phyloP scores from a whole-genome alignment of 2,888 invertebrate species.

The Orthosia incerta region DNA sequence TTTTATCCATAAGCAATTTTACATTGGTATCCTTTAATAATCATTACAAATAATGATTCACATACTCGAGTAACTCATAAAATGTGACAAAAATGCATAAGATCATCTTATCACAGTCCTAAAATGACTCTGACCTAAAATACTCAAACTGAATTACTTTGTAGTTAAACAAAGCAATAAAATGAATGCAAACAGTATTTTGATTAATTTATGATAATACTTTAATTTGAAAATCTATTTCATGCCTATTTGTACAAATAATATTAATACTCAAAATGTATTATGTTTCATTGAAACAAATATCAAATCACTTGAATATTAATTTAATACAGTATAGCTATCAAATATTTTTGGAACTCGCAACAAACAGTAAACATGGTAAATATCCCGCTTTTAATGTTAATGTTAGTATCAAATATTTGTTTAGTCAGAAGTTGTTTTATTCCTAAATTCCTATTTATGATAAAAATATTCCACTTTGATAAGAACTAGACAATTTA shows the following conservation, averaged over 20 bases:
- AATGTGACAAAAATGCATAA: not conserved
- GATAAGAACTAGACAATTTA: constrained; percentile 7
- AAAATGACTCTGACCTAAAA: not conserved
- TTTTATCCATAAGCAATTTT: not conserved
- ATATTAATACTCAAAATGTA: too few species aligned
- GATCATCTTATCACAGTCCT: not conserved
- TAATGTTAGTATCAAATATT: not conserved
- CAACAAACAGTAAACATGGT: too few species aligned
- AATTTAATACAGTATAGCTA: not conserved
- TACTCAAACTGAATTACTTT: not conserved
- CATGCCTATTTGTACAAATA: too few species aligned
- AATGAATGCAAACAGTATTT: not conserved
- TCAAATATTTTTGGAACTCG: too few species aligned
- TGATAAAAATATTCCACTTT: constrained; percentile 7
- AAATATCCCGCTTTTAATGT: too few species aligned
- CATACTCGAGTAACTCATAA: not conserved
- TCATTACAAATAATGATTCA: not conserved
- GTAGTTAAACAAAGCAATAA: not conserved
- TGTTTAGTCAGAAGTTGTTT: constrained; percentile 15
- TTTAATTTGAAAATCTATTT: too few species aligned
- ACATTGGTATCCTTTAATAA: not conserved
- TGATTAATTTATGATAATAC: not conserved
- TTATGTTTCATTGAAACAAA: not conserved
- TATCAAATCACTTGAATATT: not conserved
- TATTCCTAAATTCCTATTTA: not conserved